Conservation (phyloP, 2,797 vertebrate species). For the Amblyraja radiata region DNA sequence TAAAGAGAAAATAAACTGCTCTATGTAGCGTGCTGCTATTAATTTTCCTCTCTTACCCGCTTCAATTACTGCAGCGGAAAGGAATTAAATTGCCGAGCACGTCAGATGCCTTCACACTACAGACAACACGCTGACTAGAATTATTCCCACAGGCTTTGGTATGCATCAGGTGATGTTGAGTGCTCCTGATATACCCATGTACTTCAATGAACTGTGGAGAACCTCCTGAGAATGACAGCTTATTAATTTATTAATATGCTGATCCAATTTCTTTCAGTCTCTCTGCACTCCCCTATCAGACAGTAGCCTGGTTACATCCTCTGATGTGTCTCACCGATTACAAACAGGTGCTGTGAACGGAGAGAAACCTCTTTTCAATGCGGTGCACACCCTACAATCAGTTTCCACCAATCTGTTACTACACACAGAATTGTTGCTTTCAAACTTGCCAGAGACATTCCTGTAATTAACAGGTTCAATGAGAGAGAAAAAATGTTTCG, state of each 20-base stretch:
- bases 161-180: slow-evolving; percentile 43
- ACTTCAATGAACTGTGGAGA: slow-evolving; percentile 46
- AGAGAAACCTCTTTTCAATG: background rate
- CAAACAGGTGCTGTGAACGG: background rate
- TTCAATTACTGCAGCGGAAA: slow-evolving; percentile 42
- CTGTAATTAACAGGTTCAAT: background rate
- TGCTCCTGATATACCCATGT: slow-evolving; percentile 54
- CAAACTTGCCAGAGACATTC: background rate
- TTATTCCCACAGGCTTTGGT: slow-evolving; percentile 44
- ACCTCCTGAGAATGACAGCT: slow-evolving; percentile 50
- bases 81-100: slow-evolving; percentile 45
- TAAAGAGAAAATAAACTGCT: slow-evolving; percentile 39
- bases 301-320: slow-evolving; percentile 13
- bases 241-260: slow-evolving; percentile 56
- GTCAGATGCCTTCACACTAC: slow-evolving; percentile 39
- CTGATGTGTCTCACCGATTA: background rate
- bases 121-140: slow-evolving; percentile 44
- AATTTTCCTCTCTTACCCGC: slow-evolving; percentile 20
- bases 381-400: background rate
- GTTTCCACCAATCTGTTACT: slow-evolving; percentile 19
- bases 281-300: slow-evolving; percentile 39
- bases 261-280: slow-evolving; percentile 44
- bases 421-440: background rate
- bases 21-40: slow-evolving; percentile 27
- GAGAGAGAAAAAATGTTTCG: background rate